Evolutionary conservation across 1,140 invertebrate species (phyloP).

Genomic region (Oryctes rhinoceros): DNA sequence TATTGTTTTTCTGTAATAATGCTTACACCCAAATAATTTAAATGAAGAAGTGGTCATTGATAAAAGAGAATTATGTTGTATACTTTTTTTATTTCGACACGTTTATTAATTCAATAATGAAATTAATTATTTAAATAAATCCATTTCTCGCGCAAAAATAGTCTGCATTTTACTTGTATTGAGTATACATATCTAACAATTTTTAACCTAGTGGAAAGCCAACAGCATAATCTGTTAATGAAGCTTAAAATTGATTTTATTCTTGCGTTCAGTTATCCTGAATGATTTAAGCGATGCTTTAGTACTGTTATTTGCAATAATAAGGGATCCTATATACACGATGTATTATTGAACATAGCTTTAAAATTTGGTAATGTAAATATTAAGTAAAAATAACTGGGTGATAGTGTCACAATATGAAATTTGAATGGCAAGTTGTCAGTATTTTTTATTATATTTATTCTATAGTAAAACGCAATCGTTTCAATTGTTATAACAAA

Average conservation of each 20-base stretch:
- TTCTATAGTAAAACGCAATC: slow-evolving; percentile 20
- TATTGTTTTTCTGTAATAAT: too few relatives aligned
- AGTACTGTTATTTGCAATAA: slow-evolving; percentile 13
- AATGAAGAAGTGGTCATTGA: too few relatives aligned
- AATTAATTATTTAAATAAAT: too few relatives aligned
- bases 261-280: not conserved
- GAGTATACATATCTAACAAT: not conserved
- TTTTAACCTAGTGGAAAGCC: not conserved
- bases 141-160: not conserved
- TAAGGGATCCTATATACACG: not conserved
- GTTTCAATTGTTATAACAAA: not conserved
- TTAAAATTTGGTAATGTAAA: slow-evolving; percentile 47
- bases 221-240: not conserved
- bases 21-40: too few relatives aligned
- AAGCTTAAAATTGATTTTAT: not conserved
- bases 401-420: slow-evolving; percentile 46
- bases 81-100: too few relatives aligned
- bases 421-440: slow-evolving; percentile 40
- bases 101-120: too few relatives aligned
- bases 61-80: too few relatives aligned
- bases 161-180: not conserved
- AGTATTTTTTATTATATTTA: slow-evolving; percentile 27
- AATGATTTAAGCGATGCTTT: not conserved
- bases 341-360: slow-evolving; percentile 50
- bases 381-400: slow-evolving; percentile 44